phyloP scores from a whole-genome alignment of 2,888 invertebrate genomes.

The Allolobophora icterica region DNA sequence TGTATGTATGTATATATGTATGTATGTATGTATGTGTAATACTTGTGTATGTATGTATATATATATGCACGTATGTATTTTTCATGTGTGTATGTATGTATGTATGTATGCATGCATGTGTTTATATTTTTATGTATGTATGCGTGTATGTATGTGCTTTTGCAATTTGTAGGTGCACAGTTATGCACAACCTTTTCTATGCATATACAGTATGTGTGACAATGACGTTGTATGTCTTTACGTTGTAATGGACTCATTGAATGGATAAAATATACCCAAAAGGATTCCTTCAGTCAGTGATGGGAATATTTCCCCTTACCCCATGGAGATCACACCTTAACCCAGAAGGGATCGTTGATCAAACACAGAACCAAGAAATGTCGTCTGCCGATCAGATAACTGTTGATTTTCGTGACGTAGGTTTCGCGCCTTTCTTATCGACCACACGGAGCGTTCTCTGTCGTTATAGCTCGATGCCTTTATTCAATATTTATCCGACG shows the following conservation, averaged over 20 bases:
- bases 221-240: too few species aligned
- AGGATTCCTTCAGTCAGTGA: neutral
- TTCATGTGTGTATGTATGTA: neutral
- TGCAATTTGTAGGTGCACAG: too few species aligned
- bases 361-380: neutral
- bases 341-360: neutral
- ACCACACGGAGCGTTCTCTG: neutral
- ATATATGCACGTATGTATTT: neutral
- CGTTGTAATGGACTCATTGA: neutral
- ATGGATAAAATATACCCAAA: neutral
- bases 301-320: neutral
- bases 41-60: neutral
- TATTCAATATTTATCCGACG: neutral
- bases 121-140: too few species aligned
- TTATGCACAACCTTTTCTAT: too few species aligned
- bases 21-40: neutral
- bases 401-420: neutral
- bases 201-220: too few species aligned
- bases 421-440: conserved; percentile 17
- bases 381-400: neutral
- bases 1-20: too few species aligned
- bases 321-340: neutral
- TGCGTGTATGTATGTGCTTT: too few species aligned
- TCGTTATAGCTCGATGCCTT: neutral
- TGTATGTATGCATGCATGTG: neutral